Percentiles rank a stretch among this genome's conserved stretches.
These are phyloP conservation scores for Endotricha flammealis DNA, from an alignment of 2,888 invertebrate genomes.

Conservation along the genomic window DNA sequence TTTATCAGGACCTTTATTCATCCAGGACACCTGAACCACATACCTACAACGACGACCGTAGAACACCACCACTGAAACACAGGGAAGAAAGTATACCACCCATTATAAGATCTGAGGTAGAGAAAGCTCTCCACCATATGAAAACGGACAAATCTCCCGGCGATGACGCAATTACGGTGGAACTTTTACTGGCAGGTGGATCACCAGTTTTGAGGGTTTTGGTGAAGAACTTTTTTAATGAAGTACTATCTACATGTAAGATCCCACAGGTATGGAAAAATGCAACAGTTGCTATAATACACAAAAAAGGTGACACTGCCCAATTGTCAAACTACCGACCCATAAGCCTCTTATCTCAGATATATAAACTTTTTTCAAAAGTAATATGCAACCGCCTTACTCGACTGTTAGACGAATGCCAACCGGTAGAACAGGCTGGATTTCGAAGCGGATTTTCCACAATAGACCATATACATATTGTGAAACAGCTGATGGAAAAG, in stretches of 20 bases:
- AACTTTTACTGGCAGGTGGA: background rate
- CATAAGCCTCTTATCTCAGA: background rate
- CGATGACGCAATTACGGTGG: background rate
- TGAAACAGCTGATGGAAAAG: too few relatives aligned
- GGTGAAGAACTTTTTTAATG: background rate
- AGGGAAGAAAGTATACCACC: background rate
- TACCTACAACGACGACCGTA: background rate
- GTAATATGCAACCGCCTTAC: background rate
- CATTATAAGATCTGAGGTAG: background rate
- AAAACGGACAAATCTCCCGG: background rate
- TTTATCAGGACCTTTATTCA: background rate
- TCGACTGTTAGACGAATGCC: background rate
- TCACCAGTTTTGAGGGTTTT: background rate
- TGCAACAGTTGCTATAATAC: background rate
- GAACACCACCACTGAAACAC: background rate
- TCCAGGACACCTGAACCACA: background rate
- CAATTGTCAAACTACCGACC: background rate
- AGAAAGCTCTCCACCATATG: background rate
- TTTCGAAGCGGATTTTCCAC: too few relatives aligned
- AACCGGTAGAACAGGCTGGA: background rate
- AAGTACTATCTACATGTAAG: background rate
- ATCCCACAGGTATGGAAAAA: background rate
- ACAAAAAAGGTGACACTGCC: background rate
- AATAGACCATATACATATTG: too few relatives aligned
- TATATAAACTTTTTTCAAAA: background rate